Percentiles rank a stretch among this genome's conserved stretches.
These are phyloP conservation scores for Mobula hypostoma DNA, from an alignment of 2,113 vertebrate species.

Conservation along the genomic window DNA sequence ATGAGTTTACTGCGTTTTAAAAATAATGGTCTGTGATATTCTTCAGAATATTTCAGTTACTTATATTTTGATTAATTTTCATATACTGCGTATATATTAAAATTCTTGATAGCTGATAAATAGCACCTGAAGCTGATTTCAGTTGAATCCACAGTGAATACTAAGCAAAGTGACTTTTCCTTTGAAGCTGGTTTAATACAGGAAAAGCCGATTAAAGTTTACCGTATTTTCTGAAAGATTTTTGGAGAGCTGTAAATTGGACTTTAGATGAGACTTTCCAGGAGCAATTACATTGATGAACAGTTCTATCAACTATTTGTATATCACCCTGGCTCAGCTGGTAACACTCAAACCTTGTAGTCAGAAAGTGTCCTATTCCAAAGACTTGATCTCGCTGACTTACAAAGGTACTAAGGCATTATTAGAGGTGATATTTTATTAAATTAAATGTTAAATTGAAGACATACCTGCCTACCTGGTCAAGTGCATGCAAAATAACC, in stretches of 20 bases:
- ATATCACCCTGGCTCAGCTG: no score
- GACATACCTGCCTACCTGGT: no score
- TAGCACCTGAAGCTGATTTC: background rate
- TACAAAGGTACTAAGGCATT: no score
- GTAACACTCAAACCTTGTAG: no score
- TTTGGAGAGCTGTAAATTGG: background rate
- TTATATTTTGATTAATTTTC: background rate
- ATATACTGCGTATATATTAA: background rate
- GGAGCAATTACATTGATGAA: background rate
- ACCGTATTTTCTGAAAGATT: background rate
- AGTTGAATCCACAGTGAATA: background rate
- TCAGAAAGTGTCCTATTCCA: no score
- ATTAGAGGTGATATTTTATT: no score
- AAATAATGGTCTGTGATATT: background rate
- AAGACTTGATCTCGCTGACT: no score
- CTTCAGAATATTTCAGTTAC: background rate
- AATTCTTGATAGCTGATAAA: background rate
- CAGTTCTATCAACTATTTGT: background rate
- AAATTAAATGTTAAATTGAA: no score
- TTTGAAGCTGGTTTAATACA: background rate
- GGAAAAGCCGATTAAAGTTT: background rate
- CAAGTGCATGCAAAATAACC: no score
- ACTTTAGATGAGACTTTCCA: background rate
- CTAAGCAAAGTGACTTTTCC: background rate
- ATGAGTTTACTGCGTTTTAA: background rate